Percentiles rank a stretch among this genome's conserved stretches.
Evolutionary conservation across 2,113 vertebrate species (phyloP).

Genomic region (Stigmatopora nigra): DNA sequence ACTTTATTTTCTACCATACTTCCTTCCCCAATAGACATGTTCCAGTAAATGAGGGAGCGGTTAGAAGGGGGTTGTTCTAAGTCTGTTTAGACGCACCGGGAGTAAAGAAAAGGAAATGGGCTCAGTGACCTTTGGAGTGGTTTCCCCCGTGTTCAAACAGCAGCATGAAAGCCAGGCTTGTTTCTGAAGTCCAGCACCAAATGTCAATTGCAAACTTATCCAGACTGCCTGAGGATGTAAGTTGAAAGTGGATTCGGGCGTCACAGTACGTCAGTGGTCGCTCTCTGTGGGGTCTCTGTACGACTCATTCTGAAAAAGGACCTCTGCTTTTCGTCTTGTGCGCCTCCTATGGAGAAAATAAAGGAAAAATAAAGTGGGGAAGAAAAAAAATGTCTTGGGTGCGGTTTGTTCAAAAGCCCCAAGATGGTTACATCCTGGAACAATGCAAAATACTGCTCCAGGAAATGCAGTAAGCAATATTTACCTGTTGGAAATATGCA

Average conservation of each 20-base stretch:
- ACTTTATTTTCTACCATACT: not conserved
- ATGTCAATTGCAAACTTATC: slow-evolving; percentile 80
- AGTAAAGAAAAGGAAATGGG: slow-evolving; percentile 73
- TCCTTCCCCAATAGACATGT: slow-evolving; percentile 50
- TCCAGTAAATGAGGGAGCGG: slow-evolving; percentile 54
- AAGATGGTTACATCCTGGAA: slow-evolving; percentile 18
- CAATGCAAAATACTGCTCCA: slow-evolving; percentile 10
- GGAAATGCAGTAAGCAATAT: slow-evolving; percentile 28
- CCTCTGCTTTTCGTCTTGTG: slow-evolving; percentile 9
- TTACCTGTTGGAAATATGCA: slow-evolving; percentile 27
- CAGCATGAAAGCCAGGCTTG: slow-evolving; percentile 76
- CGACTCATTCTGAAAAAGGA: slow-evolving; percentile 23
- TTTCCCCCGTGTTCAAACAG: slow-evolving; percentile 75
- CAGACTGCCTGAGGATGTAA: slow-evolving; percentile 65
- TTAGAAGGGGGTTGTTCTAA: slow-evolving; percentile 59
- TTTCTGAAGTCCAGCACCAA: slow-evolving; percentile 73
- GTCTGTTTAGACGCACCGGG: slow-evolving; percentile 58
- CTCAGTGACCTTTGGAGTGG: slow-evolving; percentile 76
- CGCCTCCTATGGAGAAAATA: not conserved
- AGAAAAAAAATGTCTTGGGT: not conserved
- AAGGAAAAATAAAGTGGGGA: not conserved
- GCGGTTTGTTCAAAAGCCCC: slow-evolving; percentile 7
- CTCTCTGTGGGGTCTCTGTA: slow-evolving; percentile 50
- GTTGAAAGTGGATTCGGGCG: slow-evolving; percentile 70
- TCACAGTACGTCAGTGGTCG: slow-evolving; percentile 61